Evolutionary conservation across 2,888 invertebrate genomes (phyloP), one percentile per base, ranked within the genome.

Genomic region (Kuschelorhynchus macadamiae): DNA sequence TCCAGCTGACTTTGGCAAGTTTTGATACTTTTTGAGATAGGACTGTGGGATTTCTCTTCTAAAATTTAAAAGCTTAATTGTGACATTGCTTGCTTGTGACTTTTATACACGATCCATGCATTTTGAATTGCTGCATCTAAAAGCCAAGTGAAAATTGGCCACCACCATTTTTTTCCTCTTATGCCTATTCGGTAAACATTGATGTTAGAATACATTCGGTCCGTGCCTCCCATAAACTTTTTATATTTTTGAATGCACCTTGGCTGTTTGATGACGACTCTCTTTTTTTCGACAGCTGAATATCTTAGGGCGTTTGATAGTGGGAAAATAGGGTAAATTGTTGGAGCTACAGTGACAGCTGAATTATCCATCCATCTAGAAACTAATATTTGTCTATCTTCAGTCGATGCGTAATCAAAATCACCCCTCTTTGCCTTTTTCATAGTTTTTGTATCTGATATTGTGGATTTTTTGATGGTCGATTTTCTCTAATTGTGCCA

Each of bases 191-290:
- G 18, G 25, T 71, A 68, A 11, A 30, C 2, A 9, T 21, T 41
- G 14, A 69, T 47, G 33, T 71, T 71, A 14, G 66, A 41, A 33
- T 73, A 73, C 72, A 73, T 75, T 52, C 61, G 67, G 50, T 74
- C 74, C 0, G 71, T 74, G 11, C 72, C 67, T 14, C 75, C 76
- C 72, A 76, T 76, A 64, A 57, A 63, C 39, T 55, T 52, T 52
- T 76, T 77, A 42, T 76, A 76, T 62, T 70, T 49, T 46, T 41
- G 59, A 65, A 76, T 67, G 39, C 59, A 14, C 20, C 47, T 7
- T 25, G 76, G 75, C 25, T 70, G 52, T 44, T 65, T 69, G 21
- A 76, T 71, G 7, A 32, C 20, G 14, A 61, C 17, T 47, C 11
- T 39, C 53, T 53, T 66, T 18, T 52, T 60, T 30, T 61, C 12